Evolutionary conservation across 1,140 invertebrate genomes (phyloP), one percentile per base, ranked within the genome.

Genomic region (Drosophila varians): DNA sequence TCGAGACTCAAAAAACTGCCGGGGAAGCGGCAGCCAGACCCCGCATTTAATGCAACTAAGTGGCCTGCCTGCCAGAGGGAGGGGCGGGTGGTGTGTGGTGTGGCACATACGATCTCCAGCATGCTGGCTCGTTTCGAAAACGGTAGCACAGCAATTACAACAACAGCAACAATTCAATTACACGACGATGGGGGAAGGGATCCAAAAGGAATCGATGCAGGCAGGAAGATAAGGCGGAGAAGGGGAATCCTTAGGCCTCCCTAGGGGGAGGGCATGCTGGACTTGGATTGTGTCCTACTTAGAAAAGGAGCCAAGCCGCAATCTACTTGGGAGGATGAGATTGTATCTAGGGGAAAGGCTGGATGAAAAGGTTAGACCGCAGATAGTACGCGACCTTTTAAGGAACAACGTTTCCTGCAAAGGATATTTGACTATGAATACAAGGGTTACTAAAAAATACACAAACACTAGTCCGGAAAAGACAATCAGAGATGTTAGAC

Each of bases 141-240:
- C 82, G 83, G 82, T 87, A 87, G 82, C 83, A 82, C 74, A 88
- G 77, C 82, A 87, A 87, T 87, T 87, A 87, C 82, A 87, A 87
- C 82, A 87, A 87, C 83, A 88, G 74, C 69, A 87, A 87, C 83
- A 87, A 87, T 87, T 87, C 77, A 87, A 87, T 87, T 87, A 82
- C 74, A 77, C 56, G 57, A 54, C 45, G 19, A 36, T 8, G 47
- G 9, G 26, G 31, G 28, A 9, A 40, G 42, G 21, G 52, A 9
- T 36, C 23, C n/a, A 18, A 12, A 36, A 42, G 62, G 36, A 45
- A 43, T 38, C 40, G 77, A 52, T 58, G 70, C 53, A 38, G 55
- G 49, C 19, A 47, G 16, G 21, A 56, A 86, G 72, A 86, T 79
- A 72, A 65, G 62, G 55, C 25, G 53, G 48, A 19, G 28, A 43